Percentiles rank a stretch among this genome's conserved stretches.
Conservation (phyloP, 1,140 invertebrate species). For the Ceratosolen solmsi region DNA sequence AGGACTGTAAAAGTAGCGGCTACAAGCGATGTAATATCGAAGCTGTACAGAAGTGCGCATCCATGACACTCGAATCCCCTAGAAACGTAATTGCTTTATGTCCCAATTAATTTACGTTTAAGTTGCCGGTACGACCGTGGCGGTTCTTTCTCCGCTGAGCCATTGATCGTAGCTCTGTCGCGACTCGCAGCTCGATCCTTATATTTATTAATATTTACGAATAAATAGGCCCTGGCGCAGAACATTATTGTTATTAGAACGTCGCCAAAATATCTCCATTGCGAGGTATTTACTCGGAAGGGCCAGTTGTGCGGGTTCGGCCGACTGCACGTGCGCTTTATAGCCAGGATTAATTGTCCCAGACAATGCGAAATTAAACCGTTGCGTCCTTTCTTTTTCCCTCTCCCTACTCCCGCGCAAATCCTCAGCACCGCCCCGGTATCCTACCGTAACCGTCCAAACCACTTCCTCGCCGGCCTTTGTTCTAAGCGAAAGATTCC, state of each 20-base stretch:
- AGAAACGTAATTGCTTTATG: constrained; percentile 63
- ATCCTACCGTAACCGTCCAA: too few species aligned
- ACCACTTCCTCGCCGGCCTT: too few species aligned
- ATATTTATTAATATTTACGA: constrained; percentile 44
- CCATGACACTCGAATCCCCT: constrained; percentile 13
- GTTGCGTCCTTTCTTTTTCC: not conserved
- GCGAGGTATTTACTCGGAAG: too few species aligned
- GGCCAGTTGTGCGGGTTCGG: not conserved
- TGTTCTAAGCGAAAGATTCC: constrained; percentile 15
- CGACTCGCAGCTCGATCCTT: constrained; percentile 50
- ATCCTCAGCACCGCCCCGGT: too few species aligned
- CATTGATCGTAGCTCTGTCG: not conserved
- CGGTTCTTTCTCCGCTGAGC: not conserved
- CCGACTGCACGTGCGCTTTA: constrained; percentile 6
- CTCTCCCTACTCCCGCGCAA: too few species aligned
- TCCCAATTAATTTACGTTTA: constrained; percentile 69
- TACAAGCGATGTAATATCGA: not conserved
- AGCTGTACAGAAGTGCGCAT: not conserved
- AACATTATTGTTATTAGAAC: too few species aligned
- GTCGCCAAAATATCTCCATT: too few species aligned
- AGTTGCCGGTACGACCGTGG: constrained; percentile 47
- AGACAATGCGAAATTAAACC: constrained; percentile 23
- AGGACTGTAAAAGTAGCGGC: not conserved
- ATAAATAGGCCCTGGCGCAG: too few species aligned
- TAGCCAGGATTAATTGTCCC: constrained; percentile 11